A percentile compares a stretch with the other conserved stretches of the same genome.
These are phyloP conservation scores for Sebastes fasciatus DNA, from an alignment of 2,113 vertebrate genomes.

Conservation along the genomic window DNA sequence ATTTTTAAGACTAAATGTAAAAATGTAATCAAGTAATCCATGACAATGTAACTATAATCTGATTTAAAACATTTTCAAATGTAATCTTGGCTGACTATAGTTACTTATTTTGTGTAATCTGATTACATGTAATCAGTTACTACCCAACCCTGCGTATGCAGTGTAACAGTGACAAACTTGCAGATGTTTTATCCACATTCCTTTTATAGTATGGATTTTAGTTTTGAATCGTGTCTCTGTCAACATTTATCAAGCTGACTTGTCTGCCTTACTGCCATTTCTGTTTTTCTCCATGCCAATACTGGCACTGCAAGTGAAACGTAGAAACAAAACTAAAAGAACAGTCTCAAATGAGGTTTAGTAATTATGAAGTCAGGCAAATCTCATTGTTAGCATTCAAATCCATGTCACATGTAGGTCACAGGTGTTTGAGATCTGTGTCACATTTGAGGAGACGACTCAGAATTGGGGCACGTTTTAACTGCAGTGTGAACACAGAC, in stretches of 20 bases:
- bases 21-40: too few relatives aligned
- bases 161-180: not conserved
- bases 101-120: too few relatives aligned
- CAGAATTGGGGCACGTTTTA: slow-evolving; percentile 6
- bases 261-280: not conserved
- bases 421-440: slow-evolving; percentile 8
- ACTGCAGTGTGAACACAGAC: slow-evolving; percentile 3
- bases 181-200: not conserved
- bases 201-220: not conserved
- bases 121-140: too few relatives aligned
- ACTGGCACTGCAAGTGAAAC: not conserved
- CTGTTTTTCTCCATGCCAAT: not conserved
- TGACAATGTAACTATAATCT: not conserved
- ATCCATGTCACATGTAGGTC: slow-evolving; percentile 14
- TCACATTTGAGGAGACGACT: slow-evolving; percentile 2
- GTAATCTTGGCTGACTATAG: not conserved
- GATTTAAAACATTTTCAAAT: not conserved
- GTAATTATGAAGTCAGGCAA: not conserved
- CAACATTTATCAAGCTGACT: not conserved
- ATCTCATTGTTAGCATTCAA: not conserved
- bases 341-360: not conserved
- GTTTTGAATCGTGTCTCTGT: not conserved
- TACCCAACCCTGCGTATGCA: too few relatives aligned
- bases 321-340: not conserved
- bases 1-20: too few relatives aligned